These are phyloP conservation scores for Aphaenogaster floridana DNA, from an alignment of 1,140 invertebrate species.

Conservation along the genomic window DNA sequence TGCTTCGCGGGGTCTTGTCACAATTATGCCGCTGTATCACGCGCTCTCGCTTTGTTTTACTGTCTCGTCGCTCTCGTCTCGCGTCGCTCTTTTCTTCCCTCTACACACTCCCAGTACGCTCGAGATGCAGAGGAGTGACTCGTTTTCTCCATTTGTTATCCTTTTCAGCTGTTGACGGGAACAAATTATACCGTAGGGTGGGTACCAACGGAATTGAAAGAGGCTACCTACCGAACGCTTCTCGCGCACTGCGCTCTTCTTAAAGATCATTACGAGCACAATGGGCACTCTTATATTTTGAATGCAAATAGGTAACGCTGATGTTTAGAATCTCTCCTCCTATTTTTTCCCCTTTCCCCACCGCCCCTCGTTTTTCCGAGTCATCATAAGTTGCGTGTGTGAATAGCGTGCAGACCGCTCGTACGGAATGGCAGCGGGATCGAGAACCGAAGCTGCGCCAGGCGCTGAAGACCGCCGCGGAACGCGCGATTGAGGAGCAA, in stretches of 20 bases:
- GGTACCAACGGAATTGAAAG: constrained; percentile 79
- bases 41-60: not conserved
- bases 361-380: not conserved
- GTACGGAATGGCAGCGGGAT: constrained; percentile 78
- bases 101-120: not conserved
- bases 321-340: not conserved
- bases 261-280: constrained; percentile 80
- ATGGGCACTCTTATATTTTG: constrained; percentile 79
- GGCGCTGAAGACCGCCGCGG: constrained; percentile 77
- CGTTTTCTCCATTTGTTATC: constrained; percentile 47
- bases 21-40: not conserved
- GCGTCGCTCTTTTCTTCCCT: not conserved
- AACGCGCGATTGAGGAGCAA: constrained; percentile 74
- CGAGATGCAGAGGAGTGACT: constrained; percentile 10
- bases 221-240: constrained; percentile 78
- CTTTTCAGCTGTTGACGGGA: constrained; percentile 81
- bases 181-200: constrained; percentile 81
- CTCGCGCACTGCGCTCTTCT: constrained; percentile 75
- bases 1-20: no score
- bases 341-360: not conserved
- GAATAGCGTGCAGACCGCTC: constrained; percentile 78
- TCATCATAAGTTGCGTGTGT: constrained; percentile 23
- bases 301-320: constrained; percentile 81
- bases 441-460: constrained; percentile 75
- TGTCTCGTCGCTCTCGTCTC: not conserved